Conservation (phyloP, 2,797 vertebrate genomes). For the Acanthopagrus latus region DNA sequence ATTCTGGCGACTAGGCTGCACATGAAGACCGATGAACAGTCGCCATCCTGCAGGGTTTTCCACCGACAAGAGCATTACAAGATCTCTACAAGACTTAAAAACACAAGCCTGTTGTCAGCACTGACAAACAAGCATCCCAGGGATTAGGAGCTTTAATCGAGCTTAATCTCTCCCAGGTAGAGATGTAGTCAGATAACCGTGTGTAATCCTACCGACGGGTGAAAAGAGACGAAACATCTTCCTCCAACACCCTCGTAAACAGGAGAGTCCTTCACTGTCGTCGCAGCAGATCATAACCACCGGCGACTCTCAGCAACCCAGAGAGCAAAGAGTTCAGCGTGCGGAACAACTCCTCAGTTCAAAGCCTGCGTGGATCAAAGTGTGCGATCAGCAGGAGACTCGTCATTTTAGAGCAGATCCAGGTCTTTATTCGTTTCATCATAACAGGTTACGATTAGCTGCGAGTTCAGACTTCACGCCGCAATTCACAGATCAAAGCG, state of each 20-base stretch:
- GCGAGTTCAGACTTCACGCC: conserved; percentile 6
- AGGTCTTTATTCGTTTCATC: conserved; percentile 43
- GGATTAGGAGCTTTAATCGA: conserved; percentile 66
- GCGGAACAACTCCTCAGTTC: conserved; percentile 25
- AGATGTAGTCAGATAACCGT: conserved; percentile 52
- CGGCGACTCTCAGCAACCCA: not conserved
- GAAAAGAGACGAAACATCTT: conserved; percentile 24
- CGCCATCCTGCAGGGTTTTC: conserved; percentile 4
- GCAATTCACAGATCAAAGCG: conserved; percentile 43
- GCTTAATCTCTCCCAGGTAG: conserved; percentile 55
- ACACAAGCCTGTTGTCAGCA: conserved; percentile 28
- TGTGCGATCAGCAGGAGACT: conserved; percentile 32
- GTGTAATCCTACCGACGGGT: conserved; percentile 56
- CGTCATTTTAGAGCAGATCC: conserved; percentile 23
- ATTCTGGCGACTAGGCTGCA: too few species aligned
- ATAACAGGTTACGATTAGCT: conserved; percentile 38
- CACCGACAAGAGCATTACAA: conserved; percentile 43
- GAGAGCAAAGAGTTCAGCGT: conserved; percentile 3
- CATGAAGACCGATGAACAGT: not conserved
- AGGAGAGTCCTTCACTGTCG: not conserved
- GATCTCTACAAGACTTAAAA: conserved; percentile 30
- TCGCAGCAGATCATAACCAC: not conserved
- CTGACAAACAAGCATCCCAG: conserved; percentile 47
- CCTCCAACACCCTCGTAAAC: not conserved
- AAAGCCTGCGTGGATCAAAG: conserved; percentile 58